Evolutionary conservation across 1,140 invertebrate species (phyloP).

Genomic region (Neodiprion virginianus): DNA sequence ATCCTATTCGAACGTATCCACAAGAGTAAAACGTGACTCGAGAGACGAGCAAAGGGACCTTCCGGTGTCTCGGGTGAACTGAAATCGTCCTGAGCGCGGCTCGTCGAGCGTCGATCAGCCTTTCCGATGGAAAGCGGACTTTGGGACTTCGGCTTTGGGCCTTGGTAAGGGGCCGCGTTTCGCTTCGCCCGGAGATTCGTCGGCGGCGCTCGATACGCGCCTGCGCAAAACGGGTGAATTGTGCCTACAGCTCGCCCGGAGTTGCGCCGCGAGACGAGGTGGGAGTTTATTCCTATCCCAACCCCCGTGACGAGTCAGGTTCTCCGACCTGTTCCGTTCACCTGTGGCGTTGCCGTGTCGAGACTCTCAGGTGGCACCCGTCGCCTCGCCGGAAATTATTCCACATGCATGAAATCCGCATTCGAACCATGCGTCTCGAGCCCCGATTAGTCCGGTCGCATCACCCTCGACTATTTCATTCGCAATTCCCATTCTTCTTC

Average conservation of each 20-base stretch:
- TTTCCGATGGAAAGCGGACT: slow-evolving; percentile 39
- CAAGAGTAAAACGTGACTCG: background rate
- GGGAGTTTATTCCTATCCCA: slow-evolving; percentile 16
- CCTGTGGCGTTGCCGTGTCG: background rate
- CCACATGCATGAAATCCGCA: background rate
- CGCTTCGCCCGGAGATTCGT: background rate
- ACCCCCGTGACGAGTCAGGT: slow-evolving; percentile 12
- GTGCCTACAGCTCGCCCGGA: background rate
- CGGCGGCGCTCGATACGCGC: background rate
- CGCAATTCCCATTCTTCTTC: no score
- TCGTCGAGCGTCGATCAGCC: slow-evolving; percentile 31
- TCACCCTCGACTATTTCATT: no score
- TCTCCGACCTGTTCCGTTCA: slow-evolving; percentile 20
- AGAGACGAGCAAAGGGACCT: background rate
- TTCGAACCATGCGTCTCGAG: no score
- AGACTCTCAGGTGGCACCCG: background rate
- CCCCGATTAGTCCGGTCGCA: no score
- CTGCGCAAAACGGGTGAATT: background rate
- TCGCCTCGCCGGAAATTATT: slow-evolving; percentile 1
- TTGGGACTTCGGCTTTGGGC: slow-evolving; percentile 39
- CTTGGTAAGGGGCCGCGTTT: slow-evolving; percentile 8
- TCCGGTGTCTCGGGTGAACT: slow-evolving; percentile 19
- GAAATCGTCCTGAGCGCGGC: slow-evolving; percentile 27
- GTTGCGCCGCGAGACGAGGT: background rate
- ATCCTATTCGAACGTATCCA: no score